Evolutionary conservation across 92 coral and sea anemone genomes (phyloP).

Genomic region (Phenganax stokvisi): DNA sequence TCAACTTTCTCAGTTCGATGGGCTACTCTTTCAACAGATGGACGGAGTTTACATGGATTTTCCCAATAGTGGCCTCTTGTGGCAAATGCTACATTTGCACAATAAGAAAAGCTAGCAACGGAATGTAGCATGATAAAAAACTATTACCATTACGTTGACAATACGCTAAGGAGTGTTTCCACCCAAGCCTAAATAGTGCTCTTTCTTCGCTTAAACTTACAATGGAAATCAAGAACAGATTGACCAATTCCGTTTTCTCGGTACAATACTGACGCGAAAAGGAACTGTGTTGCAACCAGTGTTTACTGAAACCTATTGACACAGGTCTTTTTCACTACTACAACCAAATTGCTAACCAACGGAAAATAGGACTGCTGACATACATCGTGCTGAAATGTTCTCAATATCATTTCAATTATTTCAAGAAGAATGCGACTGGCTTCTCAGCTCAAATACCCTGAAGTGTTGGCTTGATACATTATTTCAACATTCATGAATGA

Average conservation of each 20-base stretch:
- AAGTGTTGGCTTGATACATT: background rate
- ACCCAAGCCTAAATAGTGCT: constrained; percentile 26
- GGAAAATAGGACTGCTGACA: constrained; percentile 19
- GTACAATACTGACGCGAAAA: constrained; percentile 9
- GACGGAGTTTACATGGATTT: constrained; percentile 22
- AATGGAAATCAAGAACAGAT: constrained; percentile 22
- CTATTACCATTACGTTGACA: constrained; percentile 43
- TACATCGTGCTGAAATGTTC: background rate
- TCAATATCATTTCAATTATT: background rate
- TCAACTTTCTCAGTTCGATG: constrained; percentile 20
- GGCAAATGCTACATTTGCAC: constrained; percentile 33
- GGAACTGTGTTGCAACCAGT: background rate
- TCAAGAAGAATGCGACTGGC: background rate
- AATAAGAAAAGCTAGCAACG: constrained; percentile 27
- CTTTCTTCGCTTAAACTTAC: constrained; percentile 38
- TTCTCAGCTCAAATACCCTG: background rate
- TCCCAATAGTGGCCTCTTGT: constrained; percentile 16
- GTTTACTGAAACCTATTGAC: constrained; percentile 18
- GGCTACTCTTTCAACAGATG: constrained; percentile 2
- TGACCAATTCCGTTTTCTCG: constrained; percentile 31
- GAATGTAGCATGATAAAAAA: constrained; percentile 15
- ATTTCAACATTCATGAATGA: background rate
- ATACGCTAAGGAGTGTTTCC: constrained; percentile 38
- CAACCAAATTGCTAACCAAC: constrained; percentile 22
- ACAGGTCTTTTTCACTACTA: constrained; percentile 38